Base-by-base conservation (phyloP, 2,888 invertebrate species). In the Latrodectus elegans region DNA sequence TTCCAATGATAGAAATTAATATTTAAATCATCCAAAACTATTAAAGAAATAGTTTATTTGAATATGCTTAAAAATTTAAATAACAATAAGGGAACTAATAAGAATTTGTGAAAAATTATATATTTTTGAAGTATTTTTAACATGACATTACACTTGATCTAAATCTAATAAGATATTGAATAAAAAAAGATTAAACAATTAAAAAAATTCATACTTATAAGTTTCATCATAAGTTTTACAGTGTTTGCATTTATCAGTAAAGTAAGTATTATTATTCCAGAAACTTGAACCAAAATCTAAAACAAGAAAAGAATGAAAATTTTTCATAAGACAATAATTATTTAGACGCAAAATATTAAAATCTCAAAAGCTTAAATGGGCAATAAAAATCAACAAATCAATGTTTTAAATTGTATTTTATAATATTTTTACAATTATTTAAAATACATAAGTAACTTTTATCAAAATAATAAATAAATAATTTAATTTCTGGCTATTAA, bases 251-350 rank as follows among this genome's bases (percentile, higher is more conserved):
- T 86, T 55, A 86, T 53, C 26, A 76, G 12, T 26, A 86, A 49
- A n/a, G 85, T 86, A 26, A 86, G 49, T 65, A 86, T 71, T 71
- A 86, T 86, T 52, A 86, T 76, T 86, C 85, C 85, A n/a, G 80
- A 70, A 71, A 80, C 80, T 80, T 86, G 85, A 38, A 86, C 79
- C 55, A 86, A 71, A 15, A 86, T 75, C 85, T 86, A 80, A 71
- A 71, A 79, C 38, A 64, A 75, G 14, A 51, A 38, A 38, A 38
- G 38, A 38, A 6, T 38, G 4, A 38, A 38, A 38, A 38, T 6
- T 4, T 38, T 38, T 38, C 38, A 38, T 38, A 38, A 3, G 38
- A 38, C 38, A 38, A 38, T 38, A 38, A 6, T 38, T 38, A 38
- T 38, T 38, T 38, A 38, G 0, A 38, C 4, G 38, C 38, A 38